A percentile compares a stretch with the other conserved stretches of the same genome.
Evolutionary conservation across 2,113 vertebrate genomes (phyloP).

Genomic region (Caracal caracal): DNA sequence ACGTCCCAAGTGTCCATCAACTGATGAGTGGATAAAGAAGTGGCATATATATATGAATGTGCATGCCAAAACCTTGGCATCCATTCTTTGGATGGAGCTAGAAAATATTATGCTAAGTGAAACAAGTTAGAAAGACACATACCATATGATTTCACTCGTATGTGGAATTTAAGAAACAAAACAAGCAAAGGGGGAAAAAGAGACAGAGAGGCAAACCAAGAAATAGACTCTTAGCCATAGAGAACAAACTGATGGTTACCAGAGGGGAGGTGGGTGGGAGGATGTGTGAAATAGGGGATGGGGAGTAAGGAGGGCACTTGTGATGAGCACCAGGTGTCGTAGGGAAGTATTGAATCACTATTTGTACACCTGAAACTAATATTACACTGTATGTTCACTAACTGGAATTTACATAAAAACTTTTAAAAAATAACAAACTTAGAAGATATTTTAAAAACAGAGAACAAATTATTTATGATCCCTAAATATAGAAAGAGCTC

Average conservation of each 20-base stretch:
- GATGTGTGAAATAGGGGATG: not conserved
- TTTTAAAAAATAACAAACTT: not conserved
- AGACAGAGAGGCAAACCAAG: not conserved
- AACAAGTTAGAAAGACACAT: not conserved
- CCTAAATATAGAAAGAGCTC: not conserved
- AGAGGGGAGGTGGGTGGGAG: not conserved
- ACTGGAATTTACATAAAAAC: not conserved
- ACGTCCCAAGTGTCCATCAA: not conserved
- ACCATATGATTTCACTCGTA: not conserved
- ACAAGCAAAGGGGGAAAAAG: not conserved
- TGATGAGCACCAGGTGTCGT: not conserved
- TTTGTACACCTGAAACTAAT: not conserved
- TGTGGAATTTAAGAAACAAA: not conserved
- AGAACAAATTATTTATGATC: not conserved
- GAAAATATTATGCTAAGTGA: not conserved
- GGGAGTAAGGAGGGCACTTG: not conserved
- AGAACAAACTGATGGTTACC: not conserved
- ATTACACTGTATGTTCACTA: not conserved
- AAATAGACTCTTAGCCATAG: not conserved
- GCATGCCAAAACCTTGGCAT: not conserved
- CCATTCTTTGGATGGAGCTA: not conserved
- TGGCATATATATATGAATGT: not conserved
- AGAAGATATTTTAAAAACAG: not conserved
- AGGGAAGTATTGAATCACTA: not conserved
- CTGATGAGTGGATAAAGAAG: not conserved